Evolutionary conservation across 2,113 vertebrate species (phyloP).

Genomic region (Hemiprocne comata): DNA sequence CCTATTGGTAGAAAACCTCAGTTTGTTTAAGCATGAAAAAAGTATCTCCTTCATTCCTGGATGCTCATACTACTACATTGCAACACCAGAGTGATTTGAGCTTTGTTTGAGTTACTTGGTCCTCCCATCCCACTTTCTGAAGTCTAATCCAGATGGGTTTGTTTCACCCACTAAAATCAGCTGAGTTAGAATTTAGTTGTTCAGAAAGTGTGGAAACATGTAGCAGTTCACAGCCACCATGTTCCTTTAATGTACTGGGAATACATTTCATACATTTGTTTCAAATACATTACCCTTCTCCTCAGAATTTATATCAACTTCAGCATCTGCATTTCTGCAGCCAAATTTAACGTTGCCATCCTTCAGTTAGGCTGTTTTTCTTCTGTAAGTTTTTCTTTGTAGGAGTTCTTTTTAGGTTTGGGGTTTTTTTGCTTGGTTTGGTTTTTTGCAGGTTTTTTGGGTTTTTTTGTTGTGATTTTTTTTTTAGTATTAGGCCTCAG

Average conservation of each 20-base stretch:
- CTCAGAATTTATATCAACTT: not conserved
- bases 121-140: not conserved
- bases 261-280: not conserved
- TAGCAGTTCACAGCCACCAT: no score
- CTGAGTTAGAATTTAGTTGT: not conserved
- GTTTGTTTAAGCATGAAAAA: not conserved
- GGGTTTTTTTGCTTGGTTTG: rapidly evolving
- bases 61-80: not conserved
- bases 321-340: not conserved
- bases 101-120: not conserved
- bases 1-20: not conserved
- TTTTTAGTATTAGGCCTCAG: not conserved
- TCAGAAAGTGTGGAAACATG: not conserved
- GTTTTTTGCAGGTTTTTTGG: no score
- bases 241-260: not conserved
- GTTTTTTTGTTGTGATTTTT: no score
- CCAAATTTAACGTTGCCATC: not conserved
- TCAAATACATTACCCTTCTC: not conserved
- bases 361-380: not conserved
- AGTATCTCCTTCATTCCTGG: not conserved
- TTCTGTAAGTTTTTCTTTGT: not conserved
- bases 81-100: not conserved
- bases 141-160: not conserved
- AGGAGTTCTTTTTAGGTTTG: not conserved
- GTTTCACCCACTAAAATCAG: not conserved